Evolutionary conservation across 1,140 invertebrate species (phyloP).

Genomic region (Diploscapter pachys): DNA sequence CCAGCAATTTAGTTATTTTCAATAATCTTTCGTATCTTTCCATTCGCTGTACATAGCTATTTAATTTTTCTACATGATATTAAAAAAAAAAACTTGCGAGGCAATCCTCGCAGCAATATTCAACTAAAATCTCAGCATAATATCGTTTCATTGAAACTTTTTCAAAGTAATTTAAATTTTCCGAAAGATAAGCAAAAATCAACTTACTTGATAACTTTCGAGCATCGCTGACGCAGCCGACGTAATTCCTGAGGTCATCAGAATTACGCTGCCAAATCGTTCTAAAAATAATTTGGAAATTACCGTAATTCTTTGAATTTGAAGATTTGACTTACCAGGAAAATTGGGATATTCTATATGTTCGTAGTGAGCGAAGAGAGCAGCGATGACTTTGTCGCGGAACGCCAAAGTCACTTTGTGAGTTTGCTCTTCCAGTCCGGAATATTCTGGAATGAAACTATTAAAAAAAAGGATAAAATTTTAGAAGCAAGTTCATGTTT

Average conservation of each 20-base stretch:
- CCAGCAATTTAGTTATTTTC: too few species aligned
- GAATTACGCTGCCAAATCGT: conserved; percentile 53
- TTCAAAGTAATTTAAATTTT: too few species aligned
- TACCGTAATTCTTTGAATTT: too few species aligned
- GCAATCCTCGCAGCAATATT: too few species aligned
- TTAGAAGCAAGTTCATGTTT: neutral
- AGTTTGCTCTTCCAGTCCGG: conserved; percentile 39
- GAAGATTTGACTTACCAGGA: conserved; percentile 28
- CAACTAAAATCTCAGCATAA: too few species aligned
- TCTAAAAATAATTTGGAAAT: conserved; percentile 31
- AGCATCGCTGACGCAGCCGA: conserved; percentile 56
- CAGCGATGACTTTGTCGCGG: conserved; percentile 47
- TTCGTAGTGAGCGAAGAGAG: conserved; percentile 52
- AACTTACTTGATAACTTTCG: conserved; percentile 50
- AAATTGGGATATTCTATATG: conserved; percentile 44
- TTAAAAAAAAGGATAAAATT: neutral
- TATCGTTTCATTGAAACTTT: too few species aligned
- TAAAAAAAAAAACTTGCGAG: too few species aligned
- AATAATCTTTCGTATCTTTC: too few species aligned
- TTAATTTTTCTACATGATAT: too few species aligned
- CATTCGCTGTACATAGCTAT: too few species aligned
- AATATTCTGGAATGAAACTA: conserved; percentile 10
- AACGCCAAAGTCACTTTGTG: conserved; percentile 40
- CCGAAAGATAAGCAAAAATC: neutral
- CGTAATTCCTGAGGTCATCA: conserved; percentile 54